Evolutionary conservation across 2,888 invertebrate species (phyloP).

Genomic region (Xestobium rufovillosum): DNA sequence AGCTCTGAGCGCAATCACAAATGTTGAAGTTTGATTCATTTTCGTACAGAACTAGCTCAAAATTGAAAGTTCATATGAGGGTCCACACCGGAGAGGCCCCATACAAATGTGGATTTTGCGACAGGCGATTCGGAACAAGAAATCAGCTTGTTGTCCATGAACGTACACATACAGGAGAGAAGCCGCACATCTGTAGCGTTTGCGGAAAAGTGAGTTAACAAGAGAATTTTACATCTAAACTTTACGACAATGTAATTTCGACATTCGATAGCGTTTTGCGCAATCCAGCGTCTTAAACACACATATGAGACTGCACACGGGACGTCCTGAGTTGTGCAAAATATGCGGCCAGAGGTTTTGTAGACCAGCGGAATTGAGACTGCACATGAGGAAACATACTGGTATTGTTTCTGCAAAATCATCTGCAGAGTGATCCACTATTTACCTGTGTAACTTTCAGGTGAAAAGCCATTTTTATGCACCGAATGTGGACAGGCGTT

Average conservation of each 20-base stretch:
- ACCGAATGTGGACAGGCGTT: constrained; percentile 34
- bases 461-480: constrained; percentile 38
- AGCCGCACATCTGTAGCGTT: constrained; percentile 32
- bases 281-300: constrained; percentile 36
- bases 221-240: background rate
- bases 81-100: constrained; percentile 33
- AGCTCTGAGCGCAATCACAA: too few species aligned
- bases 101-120: constrained; percentile 32
- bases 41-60: constrained; percentile 28
- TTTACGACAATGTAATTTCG: background rate
- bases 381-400: constrained; percentile 38
- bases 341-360: constrained; percentile 37
- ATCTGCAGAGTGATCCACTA: too few species aligned
- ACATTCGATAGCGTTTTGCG: constrained; percentile 27
- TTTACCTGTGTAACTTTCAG: too few species aligned
- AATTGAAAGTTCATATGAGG: constrained; percentile 30
- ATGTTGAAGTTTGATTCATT: too few species aligned
- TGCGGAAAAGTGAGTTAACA: constrained; percentile 33
- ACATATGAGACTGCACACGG: constrained; percentile 36
- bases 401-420: constrained; percentile 23
- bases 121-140: constrained; percentile 31
- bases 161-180: constrained; percentile 33
- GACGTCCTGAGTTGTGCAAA: constrained; percentile 33
- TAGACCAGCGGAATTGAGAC: constrained; percentile 32
- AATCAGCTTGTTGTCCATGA: constrained; percentile 31